Base-by-base conservation (phyloP, 2,113 vertebrate genomes). In the Acrocephalus kingi region DNA sequence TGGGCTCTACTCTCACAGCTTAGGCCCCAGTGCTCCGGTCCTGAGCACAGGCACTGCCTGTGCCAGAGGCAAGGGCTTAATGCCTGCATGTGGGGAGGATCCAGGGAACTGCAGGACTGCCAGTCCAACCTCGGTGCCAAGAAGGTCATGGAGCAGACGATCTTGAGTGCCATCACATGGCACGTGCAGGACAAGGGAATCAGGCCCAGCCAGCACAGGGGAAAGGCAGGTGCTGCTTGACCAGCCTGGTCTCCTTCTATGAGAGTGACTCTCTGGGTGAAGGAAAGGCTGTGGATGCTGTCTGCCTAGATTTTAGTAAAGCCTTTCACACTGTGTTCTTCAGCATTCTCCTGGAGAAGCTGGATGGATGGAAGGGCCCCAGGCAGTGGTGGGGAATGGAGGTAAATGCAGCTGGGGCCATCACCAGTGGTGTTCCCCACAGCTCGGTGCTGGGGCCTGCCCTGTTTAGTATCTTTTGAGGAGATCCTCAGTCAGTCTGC, bases 111-210 rank as follows among this genome's bases (percentile, higher is more conserved):
- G 20, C 16, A 45, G 41, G 19, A 43, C 46, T 80, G 59, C 35
- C 67, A 72, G 39, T 17, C 51, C 9, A 1, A 24, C 45, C 68
- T 69, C 1, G 0, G 31, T 35, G n/a, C n/a, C 0, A 0, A 58
- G 58, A 68, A 68, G 24, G 73, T 64, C 81, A 9, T 8, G 13
- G 68, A 74, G 73, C 41, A 59, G 76, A 27, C 55, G 15, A 4
- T 59, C 23, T 7, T 12, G 30, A 64, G 67, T 76, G 64, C 46
- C 55, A 62, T 15, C 54, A 35, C 20, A 20, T 0, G 5, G 55
- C 64, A 84, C 1, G 0, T 19, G 11, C n/a, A 58, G 84, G 51
- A 35, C 63, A 37, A 61, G 87, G 45, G 18, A 41, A 80, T 72
- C 56, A 78, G 55, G 28, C 56, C 66, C 61, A 31, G 71, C 48